Base-by-base conservation (phyloP, 2,797 vertebrate species). In the Ctenochaetus hawaiiensis region DNA sequence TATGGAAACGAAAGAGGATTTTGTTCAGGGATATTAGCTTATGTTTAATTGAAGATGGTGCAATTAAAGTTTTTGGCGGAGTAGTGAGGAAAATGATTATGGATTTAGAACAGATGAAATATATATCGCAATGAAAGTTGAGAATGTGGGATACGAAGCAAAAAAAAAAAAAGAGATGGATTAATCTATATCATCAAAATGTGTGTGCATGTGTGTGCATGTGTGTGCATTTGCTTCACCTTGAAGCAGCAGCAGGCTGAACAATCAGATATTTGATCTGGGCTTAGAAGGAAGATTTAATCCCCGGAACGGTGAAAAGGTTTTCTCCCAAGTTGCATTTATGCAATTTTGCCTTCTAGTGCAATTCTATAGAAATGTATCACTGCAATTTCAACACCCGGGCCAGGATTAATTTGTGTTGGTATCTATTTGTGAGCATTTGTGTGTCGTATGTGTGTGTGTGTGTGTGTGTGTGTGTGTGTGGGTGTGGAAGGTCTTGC, bases 221-320 rank as follows among this genome's bases (percentile, higher is more conserved):
- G 59, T 74, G 45, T 84, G 75, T 73, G 72, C 76, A 63, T 85
- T 81, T 85, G 75, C 86, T 83, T 90, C 88, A 88, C 89, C 90
- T 93, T 91, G 89, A 92, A 89, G 84, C 81, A 79, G 86, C 78
- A 80, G 87, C 82, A 83, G 82, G 80, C 83, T 84, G 80, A 94
- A 93, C 92, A 94, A 94, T 95, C 92, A 88, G 86, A 92, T 92
- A 92, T 95, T 95, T 94, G 91, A 95, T 94, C 93, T 92, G 85
- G 89, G 92, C 60, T 94, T 92, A 94, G 91, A 89, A 83, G 85
- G 80, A 86, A 90, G 89, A 93, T 95, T 93, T 93, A 94, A 94
- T 94, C 93, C 93, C 84, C 85, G 45, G 85, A 90, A 92, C 83
- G 82, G 85, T 92, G 89, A 91, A 94, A 92, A 91, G 90, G 84